Conservation (phyloP, 1,140 invertebrate genomes). For the Lordiphosa collinella region DNA sequence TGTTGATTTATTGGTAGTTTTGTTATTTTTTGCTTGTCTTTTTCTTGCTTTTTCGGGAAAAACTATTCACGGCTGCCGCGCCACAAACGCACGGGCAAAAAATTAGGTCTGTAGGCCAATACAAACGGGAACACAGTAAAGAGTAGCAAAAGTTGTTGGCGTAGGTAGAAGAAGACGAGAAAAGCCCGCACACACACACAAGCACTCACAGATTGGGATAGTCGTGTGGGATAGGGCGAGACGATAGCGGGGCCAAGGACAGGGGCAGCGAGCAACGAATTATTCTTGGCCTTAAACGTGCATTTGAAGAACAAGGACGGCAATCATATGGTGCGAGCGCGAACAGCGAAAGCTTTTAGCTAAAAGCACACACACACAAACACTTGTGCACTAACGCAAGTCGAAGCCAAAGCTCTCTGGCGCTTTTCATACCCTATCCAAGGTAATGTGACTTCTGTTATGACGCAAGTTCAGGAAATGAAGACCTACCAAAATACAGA, state of each 20-base stretch:
- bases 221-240: constrained; percentile 24
- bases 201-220: constrained; percentile 7
- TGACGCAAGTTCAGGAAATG: too few species aligned
- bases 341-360: constrained; percentile 43
- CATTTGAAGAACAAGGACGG: constrained; percentile 79
- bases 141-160: constrained; percentile 68
- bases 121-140: constrained; percentile 73
- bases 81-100: constrained; percentile 53
- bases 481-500: too few species aligned
- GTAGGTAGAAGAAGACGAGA: constrained; percentile 71
- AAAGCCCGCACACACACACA: constrained; percentile 49
- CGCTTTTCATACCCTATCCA: not conserved
- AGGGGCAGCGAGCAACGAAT: constrained; percentile 40
- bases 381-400: not conserved
- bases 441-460: too few species aligned
- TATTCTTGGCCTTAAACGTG: constrained; percentile 77
- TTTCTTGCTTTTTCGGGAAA: constrained; percentile 66
- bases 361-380: constrained; percentile 40
- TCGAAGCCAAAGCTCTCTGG: not conserved
- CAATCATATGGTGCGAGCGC: constrained; percentile 55
- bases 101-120: constrained; percentile 79
- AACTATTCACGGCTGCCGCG: constrained; percentile 56
- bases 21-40: constrained; percentile 39
- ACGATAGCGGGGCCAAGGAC: constrained; percentile 58
- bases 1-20: constrained; percentile 29